phyloP scores from a whole-genome alignment of 2,797 vertebrate genomes.

The Chaetodon trifasciatus region DNA sequence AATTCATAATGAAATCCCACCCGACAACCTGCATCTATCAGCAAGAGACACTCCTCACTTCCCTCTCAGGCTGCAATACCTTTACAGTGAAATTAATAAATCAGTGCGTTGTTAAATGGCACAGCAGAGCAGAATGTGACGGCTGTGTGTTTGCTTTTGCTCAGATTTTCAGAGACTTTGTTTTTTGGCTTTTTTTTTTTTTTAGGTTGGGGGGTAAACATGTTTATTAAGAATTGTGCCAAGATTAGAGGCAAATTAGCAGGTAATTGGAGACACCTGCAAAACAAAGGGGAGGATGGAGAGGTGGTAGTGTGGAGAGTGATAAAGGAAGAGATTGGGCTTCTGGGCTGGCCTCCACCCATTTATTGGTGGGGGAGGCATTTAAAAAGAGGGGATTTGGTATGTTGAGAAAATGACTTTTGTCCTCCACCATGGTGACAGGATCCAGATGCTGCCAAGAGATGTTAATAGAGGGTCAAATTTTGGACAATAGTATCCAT shows the following conservation, averaged over 20 bases:
- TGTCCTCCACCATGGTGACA: slow-evolving; percentile 90
- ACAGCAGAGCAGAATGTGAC: slow-evolving; percentile 34
- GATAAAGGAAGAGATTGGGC: slow-evolving; percentile 79
- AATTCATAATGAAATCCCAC: slow-evolving; percentile 97
- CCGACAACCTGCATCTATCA: slow-evolving; percentile 94
- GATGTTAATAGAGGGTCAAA: slow-evolving; percentile 95
- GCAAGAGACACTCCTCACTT: slow-evolving; percentile 75
- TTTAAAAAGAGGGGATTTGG: slow-evolving; percentile 84
- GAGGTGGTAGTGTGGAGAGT: slow-evolving; percentile 82
- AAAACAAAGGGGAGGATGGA: slow-evolving; percentile 86
- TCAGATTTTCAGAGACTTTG: slow-evolving; percentile 45
- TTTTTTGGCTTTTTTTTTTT: slow-evolving; percentile 18
- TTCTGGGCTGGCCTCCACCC: slow-evolving; percentile 85
- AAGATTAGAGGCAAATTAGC: slow-evolving; percentile 85
- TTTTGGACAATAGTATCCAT: slow-evolving; percentile 94
- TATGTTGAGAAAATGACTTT: slow-evolving; percentile 89
- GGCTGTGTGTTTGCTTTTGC: slow-evolving; percentile 22
- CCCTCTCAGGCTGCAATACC: slow-evolving; percentile 45
- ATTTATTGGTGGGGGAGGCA: slow-evolving; percentile 83
- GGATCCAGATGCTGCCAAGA: slow-evolving; percentile 93
- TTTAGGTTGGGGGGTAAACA: slow-evolving; percentile 33
- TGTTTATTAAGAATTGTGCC: slow-evolving; percentile 75
- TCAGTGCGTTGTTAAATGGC: slow-evolving; percentile 84
- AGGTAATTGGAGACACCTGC: slow-evolving; percentile 91
- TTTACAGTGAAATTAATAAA: slow-evolving; percentile 85